Conservation (phyloP, 2,888 invertebrate genomes). For the Biston betularia region DNA sequence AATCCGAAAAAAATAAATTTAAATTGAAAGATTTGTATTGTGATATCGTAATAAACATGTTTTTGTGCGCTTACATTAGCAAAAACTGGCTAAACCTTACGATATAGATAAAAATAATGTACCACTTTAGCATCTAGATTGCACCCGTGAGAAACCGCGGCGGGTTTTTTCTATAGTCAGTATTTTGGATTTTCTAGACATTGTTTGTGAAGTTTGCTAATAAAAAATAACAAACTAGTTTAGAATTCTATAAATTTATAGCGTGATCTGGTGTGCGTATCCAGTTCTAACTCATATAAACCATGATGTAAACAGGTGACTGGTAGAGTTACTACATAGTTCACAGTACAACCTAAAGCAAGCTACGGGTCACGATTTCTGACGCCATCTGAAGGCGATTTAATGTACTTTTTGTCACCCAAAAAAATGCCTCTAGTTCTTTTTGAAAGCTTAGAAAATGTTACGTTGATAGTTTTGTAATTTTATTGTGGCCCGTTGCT, state of each 20-base stretch:
- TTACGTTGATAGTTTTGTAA: slow-evolving; percentile 7
- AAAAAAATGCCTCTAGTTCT: slow-evolving; percentile 18
- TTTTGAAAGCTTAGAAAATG: slow-evolving; percentile 2
- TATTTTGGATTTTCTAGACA: no score
- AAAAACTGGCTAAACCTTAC: no score
- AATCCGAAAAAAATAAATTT: no score
- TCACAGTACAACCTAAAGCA: slow-evolving; percentile 16
- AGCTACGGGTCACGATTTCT: slow-evolving; percentile 51
- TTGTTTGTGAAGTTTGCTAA: no score
- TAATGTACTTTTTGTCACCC: slow-evolving; percentile 36
- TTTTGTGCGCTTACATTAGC: no score
- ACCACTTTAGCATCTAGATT: no score
- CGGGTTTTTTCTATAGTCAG: no score
- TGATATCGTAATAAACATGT: no score
- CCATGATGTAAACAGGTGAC: slow-evolving; percentile 50
- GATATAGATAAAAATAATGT: no score
- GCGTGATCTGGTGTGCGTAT: background rate
- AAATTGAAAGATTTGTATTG: no score
- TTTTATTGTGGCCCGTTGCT: background rate
- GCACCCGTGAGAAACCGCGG: no score
- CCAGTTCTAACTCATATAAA: background rate
- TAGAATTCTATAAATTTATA: background rate
- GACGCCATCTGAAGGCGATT: slow-evolving; percentile 48
- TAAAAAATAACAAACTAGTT: no score
- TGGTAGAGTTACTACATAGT: background rate